Base-by-base conservation (phyloP, 2,888 invertebrate genomes). In the Yponomeuta evonymella region DNA sequence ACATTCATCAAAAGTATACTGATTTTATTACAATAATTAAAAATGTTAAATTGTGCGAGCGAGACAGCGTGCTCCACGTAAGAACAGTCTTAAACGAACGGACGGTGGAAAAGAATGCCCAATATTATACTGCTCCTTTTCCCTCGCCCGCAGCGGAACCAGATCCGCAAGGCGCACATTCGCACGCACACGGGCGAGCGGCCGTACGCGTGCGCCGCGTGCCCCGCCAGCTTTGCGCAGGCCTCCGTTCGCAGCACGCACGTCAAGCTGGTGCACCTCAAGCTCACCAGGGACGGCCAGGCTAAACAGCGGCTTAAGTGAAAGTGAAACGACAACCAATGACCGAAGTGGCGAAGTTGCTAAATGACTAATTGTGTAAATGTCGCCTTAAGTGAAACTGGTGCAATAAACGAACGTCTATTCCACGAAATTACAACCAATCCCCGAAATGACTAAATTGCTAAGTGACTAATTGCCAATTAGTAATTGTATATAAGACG, bases 171-270 rank as follows among this genome's bases (percentile, higher is more conserved):
- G 72, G 29, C 70, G 0, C 90, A 91, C 73, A 80, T 88, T 0
- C 79, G 88, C 0, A 90, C 90, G 0, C 90, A 90, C 75, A 90
- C 90, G 0, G 90, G 90, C 1, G 90, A 90, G 72, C 79, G 89
- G 0, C 90, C 90, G 0, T 89, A 81, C 77, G 80, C 81, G 63
- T 91, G 91, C 73, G 72, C 70, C 48, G 79, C 81, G n/a, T 91
- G 91, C 68, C 82, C 86, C 0, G 88, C 90, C 0, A 74, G 79
- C 70, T 91, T 91, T 82, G 81, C 78, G 12, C 90, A 90, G 71
- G 73, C 83, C 67, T 80, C 84, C 70, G 77, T 84, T 0, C 77
- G 88, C 2, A 79, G 79, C 1, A 89, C 89, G 0, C 90, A 90
- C 74, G 76, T 83, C 51, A 79, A 81, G 12, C 78, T 89, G 0